Evolutionary conservation across 2,888 invertebrate species (phyloP), one percentile per base, ranked within the genome.

Genomic region (Gibbula magus): DNA sequence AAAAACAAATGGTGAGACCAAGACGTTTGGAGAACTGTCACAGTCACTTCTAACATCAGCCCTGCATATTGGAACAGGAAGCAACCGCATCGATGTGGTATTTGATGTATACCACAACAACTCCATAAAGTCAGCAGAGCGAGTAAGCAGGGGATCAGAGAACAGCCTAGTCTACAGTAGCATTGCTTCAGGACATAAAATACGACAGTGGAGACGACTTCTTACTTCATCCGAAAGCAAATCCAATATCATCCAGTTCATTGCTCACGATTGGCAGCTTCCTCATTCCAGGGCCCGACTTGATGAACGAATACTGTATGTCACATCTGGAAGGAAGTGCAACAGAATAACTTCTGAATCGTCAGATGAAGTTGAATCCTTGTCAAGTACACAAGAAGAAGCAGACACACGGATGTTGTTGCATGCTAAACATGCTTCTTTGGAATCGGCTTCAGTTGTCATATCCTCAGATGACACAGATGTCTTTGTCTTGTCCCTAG

Each of bases 111-210:
- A 81, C 75, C 51, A 25, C 25, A 39, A 79, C 5, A 13, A 74
- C 7, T 81, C 79, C 52, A 81, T 80, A 22, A 76, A 81, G 32
- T 25, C 16, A 20, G 79, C 75, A 22, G 81, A 80, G 35, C 16
- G 66, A 66, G 66, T 66, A 4, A 66, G 32, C 25, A 10, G 22
- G 25, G 25, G 8, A 29, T 22, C 18, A 66, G 29, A 66, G 25
- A 3, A 16, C 29, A 25, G 61, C 13, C 22, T 61, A 16, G 22
- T 61, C 0, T 61, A 10, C 5, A 61, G 61, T 0, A 22, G 18
- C 22, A 61, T 61, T 25, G 29, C 22, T 25, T 25, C 61, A 10
- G 20, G 61, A 25, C 66, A 66, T 66, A 66, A 32, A n/a, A 25
- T 66, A 25, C 13, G 32, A 1, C 16, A 66, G 16, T 66, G 25